These are phyloP conservation scores for Tenualosa thibaudeaui DNA, from an alignment of 2,797 vertebrate species.

Conservation along the genomic window DNA sequence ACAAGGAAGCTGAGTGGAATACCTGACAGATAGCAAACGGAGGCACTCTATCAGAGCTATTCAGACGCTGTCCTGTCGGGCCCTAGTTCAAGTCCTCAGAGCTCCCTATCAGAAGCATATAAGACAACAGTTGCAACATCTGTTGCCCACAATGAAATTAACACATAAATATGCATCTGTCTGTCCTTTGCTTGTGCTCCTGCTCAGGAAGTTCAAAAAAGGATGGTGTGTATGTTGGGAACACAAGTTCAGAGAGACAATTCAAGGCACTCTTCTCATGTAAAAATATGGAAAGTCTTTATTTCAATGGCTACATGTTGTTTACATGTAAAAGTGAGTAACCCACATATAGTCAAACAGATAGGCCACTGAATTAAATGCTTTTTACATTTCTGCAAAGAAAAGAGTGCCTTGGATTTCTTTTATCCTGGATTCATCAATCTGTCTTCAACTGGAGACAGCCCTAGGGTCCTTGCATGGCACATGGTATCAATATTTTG, in stretches of 20 bases:
- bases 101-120: neutral
- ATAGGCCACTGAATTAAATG: too few relatives aligned
- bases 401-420: too few relatives aligned
- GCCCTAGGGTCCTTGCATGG: neutral
- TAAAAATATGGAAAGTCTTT: too few relatives aligned
- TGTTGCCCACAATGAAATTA: neutral
- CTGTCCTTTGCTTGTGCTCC: neutral
- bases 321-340: too few relatives aligned
- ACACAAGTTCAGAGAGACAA: too few relatives aligned
- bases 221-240: too few relatives aligned
- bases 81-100: neutral
- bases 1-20: constrained; percentile 33
- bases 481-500: neutral
- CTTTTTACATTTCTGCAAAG: neutral
- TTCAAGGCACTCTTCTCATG: too few relatives aligned
- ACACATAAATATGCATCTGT: neutral
- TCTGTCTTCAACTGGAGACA: neutral
- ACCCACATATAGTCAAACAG: too few relatives aligned
- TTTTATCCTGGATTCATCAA: neutral
- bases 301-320: too few relatives aligned
- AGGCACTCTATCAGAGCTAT: neutral
- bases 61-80: neutral
- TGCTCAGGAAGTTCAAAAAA: too few relatives aligned
- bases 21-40: neutral
- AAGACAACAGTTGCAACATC: constrained; percentile 8